Base-by-base conservation (phyloP, 2,888 invertebrate genomes). In the Pammene fasciana region DNA sequence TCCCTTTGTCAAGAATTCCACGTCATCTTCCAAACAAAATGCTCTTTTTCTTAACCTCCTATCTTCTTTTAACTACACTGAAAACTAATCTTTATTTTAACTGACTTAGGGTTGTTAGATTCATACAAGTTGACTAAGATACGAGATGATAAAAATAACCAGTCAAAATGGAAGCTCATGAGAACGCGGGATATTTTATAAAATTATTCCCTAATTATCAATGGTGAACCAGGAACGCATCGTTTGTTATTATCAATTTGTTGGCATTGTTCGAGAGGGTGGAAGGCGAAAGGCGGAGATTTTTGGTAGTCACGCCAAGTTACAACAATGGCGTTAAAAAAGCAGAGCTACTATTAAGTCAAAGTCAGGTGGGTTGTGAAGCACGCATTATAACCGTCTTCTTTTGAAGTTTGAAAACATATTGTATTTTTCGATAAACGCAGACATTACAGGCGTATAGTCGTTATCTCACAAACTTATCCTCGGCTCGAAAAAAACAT, bases 1-100 rank as follows among this genome's bases (percentile, higher is more conserved):
- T 79, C 82, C 83, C 81, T 88, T 90, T 89, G 88, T 90, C 85
- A 79, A 80, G 85, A 86, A 89, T 89, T 90, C 89, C 83, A 75
- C 85, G 90, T 91, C 92, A 92, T 60, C 57, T 48, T 68, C 64
- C 34, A 70, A 62, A 62, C 38, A 62, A 16, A 18, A 36, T 18
- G 13, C 48, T 61, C 50, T 50, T 41, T 62, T 62, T 62, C 50
- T 16, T 52, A 62, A 50, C 62, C 41, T 62, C 62, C n/a, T 2
- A 38, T 50, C 16, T 50, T 26, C 18, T 38, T 26, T 18, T 5
- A 36, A 6, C 10, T n/a, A 9, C 16, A 9, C 5, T n/a, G 2
- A 14, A 26, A 52, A 41, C 8, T 9, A 16, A 41, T 8, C 41
- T 52, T 52, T 62, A 26, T 52, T 11, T 0, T 14, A 18, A 41